Percentiles rank a stretch among this genome's conserved stretches.
Conservation (phyloP, 2,113 vertebrate genomes). For the Nothocercus julius region DNA sequence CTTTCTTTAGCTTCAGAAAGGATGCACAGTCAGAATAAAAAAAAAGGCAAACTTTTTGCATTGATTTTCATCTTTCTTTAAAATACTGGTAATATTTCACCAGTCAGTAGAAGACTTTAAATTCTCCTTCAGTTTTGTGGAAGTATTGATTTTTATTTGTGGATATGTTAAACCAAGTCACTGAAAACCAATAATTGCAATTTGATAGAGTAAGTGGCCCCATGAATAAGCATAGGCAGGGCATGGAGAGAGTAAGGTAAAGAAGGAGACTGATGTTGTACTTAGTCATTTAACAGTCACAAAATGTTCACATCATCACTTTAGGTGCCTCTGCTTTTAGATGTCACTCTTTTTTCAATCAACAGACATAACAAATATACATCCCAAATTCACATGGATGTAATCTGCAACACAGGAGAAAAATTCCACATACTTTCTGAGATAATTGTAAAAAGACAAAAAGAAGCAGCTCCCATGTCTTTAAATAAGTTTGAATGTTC, state of each 20-base stretch:
- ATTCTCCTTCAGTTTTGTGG: not conserved
- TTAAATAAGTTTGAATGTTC: not conserved
- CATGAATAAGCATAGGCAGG: not conserved
- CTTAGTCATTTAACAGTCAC: not conserved
- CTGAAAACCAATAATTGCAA: not conserved
- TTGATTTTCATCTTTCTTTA: not conserved
- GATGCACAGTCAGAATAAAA: not conserved
- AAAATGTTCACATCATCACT: not conserved
- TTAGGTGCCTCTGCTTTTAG: not conserved
- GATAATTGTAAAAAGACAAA: not conserved
- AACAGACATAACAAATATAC: not conserved
- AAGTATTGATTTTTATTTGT: not conserved
- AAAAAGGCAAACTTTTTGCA: not conserved
- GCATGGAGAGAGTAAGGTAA: not conserved
- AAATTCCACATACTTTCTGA: not conserved
- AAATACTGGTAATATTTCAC: not conserved
- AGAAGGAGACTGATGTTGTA: not conserved
- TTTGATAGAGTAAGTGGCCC: not conserved
- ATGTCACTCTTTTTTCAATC: not conserved
- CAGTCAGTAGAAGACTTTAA: not conserved
- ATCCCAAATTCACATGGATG: accelerated
- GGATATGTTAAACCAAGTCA: not conserved
- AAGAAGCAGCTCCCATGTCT: not conserved
- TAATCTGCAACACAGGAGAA: not conserved
- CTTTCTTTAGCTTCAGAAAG: not conserved